Base-by-base conservation (phyloP, 2,888 invertebrate species). In the Philereme vetulata region DNA sequence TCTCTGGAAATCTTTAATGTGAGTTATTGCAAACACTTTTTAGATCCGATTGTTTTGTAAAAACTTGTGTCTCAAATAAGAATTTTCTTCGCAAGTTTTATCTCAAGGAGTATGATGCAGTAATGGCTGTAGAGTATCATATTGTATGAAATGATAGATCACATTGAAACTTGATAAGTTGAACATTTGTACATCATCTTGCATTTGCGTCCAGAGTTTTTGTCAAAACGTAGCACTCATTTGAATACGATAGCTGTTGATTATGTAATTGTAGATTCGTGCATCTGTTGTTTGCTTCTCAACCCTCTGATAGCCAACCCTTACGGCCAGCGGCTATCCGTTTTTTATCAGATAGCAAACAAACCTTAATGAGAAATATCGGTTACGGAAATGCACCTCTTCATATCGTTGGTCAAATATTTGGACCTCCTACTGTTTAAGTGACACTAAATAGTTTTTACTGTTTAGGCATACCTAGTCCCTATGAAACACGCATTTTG, bases 351-450 rank as follows among this genome's bases (percentile, higher is more conserved):
- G 71, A 81, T 68, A 64, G 74, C 84, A 88, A 90, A 90, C 85
- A 90, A 80, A 75, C 74, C 75, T 83, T 87, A 90, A 92, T 87
- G 90, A 91, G 89, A 87, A 89, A 90, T 90, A 91, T 91, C 87
- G 81, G 88, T 90, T 87, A 88, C 91, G 86, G 87, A 90, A 89
- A 89, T 84, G 85, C 88, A 88, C 80, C 72, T 80, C 74, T 73
- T 77, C 78, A 81, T 86, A 86, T 85, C 86, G 79, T 75, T 82
- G 82, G 76, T 84, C 80, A 82, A 91, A 90, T 87, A 88, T 90
- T 88, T 85, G 75, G 49, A 48, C 51, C 72, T 71, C 76, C 75
- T 78, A 75, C 71, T 71, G 62, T 76, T 80, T 56, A 63, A 57
- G 57, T 33, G 62, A 56, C 56, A 60, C 44, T 50, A 43, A 65